Base-by-base conservation (phyloP, 2,113 vertebrate species). In the Chionomys nivalis region DNA sequence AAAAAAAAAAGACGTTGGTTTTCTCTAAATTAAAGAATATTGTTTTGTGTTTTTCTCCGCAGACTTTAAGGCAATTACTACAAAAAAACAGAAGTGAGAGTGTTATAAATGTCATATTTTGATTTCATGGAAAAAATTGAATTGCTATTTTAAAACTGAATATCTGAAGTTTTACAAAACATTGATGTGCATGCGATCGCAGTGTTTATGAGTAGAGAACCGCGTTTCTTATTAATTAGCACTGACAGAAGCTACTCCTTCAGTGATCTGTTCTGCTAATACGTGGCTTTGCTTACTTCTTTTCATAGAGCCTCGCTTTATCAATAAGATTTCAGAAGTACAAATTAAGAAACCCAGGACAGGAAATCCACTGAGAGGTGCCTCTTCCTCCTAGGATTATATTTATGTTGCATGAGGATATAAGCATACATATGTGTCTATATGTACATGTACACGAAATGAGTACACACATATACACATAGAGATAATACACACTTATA, bases 81-180 rank as follows among this genome's bases (percentile, higher is more conserved):
- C 44, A 63, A 83, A 95, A 87, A 87, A 86, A 87, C 61, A 76
- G 77, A 96, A 77, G 14, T 52, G 6, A 42, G 19, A 89, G 47
- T 89, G 12, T 70, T 76, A 21, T 13, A 39, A n/a, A 72, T 65
- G 81, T 13, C 42, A 63, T 89, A 94, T 91, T 94, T 95, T 94
- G 78, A 93, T 65, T 93, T n/a, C 11, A 31, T 83, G 26, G 96
- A 94, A 28, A 28, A 42, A 95, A 91, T 14, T 73, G 7, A 58
- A 70, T 92, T 92, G 96, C 12, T 90, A 66, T 89, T 93, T 94
- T 55, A 93, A 87, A 95, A 73, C 55, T 90, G 93, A 90, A 79
- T 90, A 66, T 78, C 89, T 78, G 61, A 90, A 92, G 44, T 88
- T 90, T 92, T 85, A 42, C 23, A 90, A 94, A 95, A 76, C 52